Evolutionary conservation across 2,888 invertebrate species (phyloP).

Genomic region (Hypsopygia costalis): DNA sequence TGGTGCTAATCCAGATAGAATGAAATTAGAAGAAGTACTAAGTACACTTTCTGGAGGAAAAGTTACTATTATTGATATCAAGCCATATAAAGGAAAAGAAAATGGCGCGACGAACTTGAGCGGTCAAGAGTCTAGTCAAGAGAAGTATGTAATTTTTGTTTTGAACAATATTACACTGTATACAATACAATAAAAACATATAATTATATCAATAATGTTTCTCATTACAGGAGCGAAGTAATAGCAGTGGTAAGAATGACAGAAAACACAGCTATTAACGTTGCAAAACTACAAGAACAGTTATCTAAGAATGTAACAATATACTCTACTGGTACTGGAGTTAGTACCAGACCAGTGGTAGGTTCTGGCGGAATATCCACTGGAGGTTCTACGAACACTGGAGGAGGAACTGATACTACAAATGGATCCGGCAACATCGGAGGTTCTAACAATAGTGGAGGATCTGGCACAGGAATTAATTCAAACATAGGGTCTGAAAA

Average conservation of each 20-base stretch:
- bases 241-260: conserved; percentile 85
- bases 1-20: conserved; percentile 86
- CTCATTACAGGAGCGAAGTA: conserved; percentile 83
- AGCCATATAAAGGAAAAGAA: conserved; percentile 82
- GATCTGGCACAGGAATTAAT: background rate
- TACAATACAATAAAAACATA: no score
- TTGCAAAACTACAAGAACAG: conserved; percentile 85
- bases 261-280: conserved; percentile 84
- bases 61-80: conserved; percentile 87
- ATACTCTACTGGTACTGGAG: conserved; percentile 53
- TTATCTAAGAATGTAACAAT: conserved; percentile 69
- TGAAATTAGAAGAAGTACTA: conserved; percentile 87
- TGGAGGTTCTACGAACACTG: conserved; percentile 12
- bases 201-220: conserved; percentile 4
- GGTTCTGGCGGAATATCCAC: conserved; percentile 7
- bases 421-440: background rate
- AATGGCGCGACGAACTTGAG: conserved; percentile 77
- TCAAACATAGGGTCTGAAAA: conserved; percentile 3
- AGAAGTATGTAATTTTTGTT: conserved; percentile 62
- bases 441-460: background rate
- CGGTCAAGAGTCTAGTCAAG: conserved; percentile 75
- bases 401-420: conserved; percentile 9
- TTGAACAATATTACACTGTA: no score
- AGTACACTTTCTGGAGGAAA: conserved; percentile 89
- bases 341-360: conserved; percentile 28